Base-by-base conservation (phyloP, 2,888 invertebrate species). In the Dioctria linearis region DNA sequence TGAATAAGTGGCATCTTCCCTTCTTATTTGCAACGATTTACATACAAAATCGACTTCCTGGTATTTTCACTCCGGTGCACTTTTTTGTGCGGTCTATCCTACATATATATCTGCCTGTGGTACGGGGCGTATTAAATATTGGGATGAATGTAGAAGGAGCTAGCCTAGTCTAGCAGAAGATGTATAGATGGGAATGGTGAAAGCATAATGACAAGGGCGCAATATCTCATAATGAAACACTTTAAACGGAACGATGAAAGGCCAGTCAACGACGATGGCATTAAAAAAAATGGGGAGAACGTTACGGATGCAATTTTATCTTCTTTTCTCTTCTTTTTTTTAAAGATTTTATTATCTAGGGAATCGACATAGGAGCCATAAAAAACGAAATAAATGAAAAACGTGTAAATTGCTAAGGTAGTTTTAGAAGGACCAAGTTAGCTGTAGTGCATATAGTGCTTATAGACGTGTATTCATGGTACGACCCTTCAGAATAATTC, bases 31-130 rank as follows among this genome's bases (percentile, higher is more conserved):
- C 2, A 4, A 46, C 11, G 69, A 69, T 69, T 69, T 69, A 69
- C 69, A 69, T 69, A 69, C 69, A 69, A 69, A 69, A 69, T 39
- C 69, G 69, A 69, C 51, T 69, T 69, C 69, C 69, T 49, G 69
- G 69, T 11, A 51, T 8, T 69, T 69, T 69, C 25, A 51, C 51
- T 69, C 4, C 43, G 49, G n/a, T 69, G 69, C 69, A 69, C 43
- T 69, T 49, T 69, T 51, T 69, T 25, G 2, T 25, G 25, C 2
- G 25, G 25, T 25, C 25, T 25, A 0, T 25, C 25, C n/a, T n/a
- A n/a, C n/a, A n/a, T n/a, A 25, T 25, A 0, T 25, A 25, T 25
- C 25, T 25, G 25, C 25, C 25, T 25, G 25, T 1, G 25, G 25
- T 25, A 25, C 25, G 25, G 25, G 2, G 25, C 25, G 25, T 25